Evolutionary conservation across 2,797 vertebrate genomes (phyloP), one percentile per base, ranked within the genome.

Genomic region (Sebastes trivittatus): DNA sequence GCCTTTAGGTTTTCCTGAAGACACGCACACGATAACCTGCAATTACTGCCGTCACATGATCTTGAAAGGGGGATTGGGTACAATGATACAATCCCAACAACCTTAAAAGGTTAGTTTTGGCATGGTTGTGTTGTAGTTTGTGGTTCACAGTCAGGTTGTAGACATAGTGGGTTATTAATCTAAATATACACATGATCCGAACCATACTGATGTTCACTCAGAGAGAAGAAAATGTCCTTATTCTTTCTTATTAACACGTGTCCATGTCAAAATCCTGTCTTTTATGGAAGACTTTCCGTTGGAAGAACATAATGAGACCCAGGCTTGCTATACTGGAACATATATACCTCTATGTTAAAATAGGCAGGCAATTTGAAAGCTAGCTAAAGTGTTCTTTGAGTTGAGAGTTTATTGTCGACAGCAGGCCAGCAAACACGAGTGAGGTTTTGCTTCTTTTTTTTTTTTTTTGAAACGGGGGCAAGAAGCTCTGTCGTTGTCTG

Each of bases 401-500:
- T 86, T 75, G 66, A 81, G 78, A 89, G 80, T 92, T 92, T 92
- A 93, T 93, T 94, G 89, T 94, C 81, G 75, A 92, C 82, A 88
- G 89, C 77, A 90, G 85, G 87, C 92, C 90, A 90, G 89, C 85
- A 93, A 93, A 94, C 90, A 91, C 68, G 80, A 86, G 63, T 83
- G 86, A 89, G 87, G 82, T 87, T 93, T 87, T 70, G 71, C 66
- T 70, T 72, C 67, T 58, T 72, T 80, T 75, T 77, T 46, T 63
- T 55, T 55, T 55, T 55, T 22, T 55, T 54, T 54, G 69, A 90
- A 93, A 92, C 78, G 56, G 92, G 91, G 93, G 92, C 89, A 92
- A 83, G 83, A 91, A 89, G 78, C 89, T 89, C 90, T 89, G 89
- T 90, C 92, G 89, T 93, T 88, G 93, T 95, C 93, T 94, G 88